Conservation (phyloP, 2,888 invertebrate genomes). For the Scaptodrosophila latifasciaeformis region DNA sequence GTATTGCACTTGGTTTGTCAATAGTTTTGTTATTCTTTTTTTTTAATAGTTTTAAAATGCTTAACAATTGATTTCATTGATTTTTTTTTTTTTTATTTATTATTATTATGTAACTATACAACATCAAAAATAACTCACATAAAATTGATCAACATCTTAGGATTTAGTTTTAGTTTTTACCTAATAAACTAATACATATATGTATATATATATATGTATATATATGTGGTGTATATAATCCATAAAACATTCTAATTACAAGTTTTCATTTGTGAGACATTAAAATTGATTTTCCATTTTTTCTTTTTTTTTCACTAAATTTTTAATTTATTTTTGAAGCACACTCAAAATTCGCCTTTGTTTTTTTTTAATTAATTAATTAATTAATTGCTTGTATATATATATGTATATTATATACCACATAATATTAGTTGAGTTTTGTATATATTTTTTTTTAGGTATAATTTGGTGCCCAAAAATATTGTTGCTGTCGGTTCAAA, state of each 20-base stretch:
- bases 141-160: slow-evolving; percentile 58
- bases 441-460: slow-evolving; percentile 40
- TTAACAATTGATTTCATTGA: slow-evolving; percentile 33
- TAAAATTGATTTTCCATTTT: slow-evolving; percentile 4
- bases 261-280: slow-evolving; percentile 21
- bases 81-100: slow-evolving; percentile 23
- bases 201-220: slow-evolving; percentile 31
- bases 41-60: slow-evolving; percentile 30
- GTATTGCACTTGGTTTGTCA: slow-evolving; percentile 39
- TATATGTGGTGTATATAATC: slow-evolving; percentile 55
- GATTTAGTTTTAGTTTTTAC: slow-evolving; percentile 15
- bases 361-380: slow-evolving; percentile 14
- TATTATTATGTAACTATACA: slow-evolving; percentile 43
- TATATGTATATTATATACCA: slow-evolving; percentile 27
- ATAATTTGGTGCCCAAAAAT: slow-evolving; percentile 65
- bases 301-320: slow-evolving; percentile 13
- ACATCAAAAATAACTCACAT: slow-evolving; percentile 62
- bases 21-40: not conserved
- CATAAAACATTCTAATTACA: slow-evolving; percentile 60
- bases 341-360: slow-evolving; percentile 27
- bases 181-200: slow-evolving; percentile 20
- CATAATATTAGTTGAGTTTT: not conserved
- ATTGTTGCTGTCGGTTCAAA: slow-evolving; percentile 53
- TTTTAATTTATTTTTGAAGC: slow-evolving; percentile 25
- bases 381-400: slow-evolving; percentile 7